Conservation (phyloP, 35 echinoderm and acorn worm species). For the Amphiura filiformis region DNA sequence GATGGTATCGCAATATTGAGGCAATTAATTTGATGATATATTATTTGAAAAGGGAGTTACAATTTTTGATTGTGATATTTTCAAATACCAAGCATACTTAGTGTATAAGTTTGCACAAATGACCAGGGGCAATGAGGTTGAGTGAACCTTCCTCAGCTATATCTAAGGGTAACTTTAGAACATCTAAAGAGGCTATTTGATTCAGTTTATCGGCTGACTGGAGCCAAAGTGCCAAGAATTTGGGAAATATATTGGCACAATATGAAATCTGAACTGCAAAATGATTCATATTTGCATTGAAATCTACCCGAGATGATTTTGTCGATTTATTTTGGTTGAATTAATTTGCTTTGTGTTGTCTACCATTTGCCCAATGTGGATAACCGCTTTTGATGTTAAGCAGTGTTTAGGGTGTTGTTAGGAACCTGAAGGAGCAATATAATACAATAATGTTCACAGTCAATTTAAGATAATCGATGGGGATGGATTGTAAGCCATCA, state of each 20-base stretch:
- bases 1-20: not conserved
- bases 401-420: too few relatives aligned
- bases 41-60: not conserved
- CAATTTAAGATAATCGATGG: too few relatives aligned
- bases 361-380: not conserved
- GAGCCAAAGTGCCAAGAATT: not conserved
- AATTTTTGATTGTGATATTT: not conserved
- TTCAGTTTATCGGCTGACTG: constrained; percentile 8
- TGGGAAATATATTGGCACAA: not conserved
- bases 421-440: too few relatives aligned
- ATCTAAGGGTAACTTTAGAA: not conserved
- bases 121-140: not conserved
- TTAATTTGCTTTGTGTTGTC: not conserved
- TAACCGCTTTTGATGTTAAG: too few relatives aligned
- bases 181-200: not conserved
- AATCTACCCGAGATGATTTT: not conserved
- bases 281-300: not conserved
- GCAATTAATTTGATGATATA: not conserved
- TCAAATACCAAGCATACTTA: not conserved
- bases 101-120: not conserved
- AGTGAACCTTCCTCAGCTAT: not conserved
- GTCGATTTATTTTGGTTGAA: not conserved
- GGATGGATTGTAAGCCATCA: too few relatives aligned
- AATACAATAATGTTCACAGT: too few relatives aligned
- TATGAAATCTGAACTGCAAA: not conserved